Evolutionary conservation across 2,888 invertebrate genomes (phyloP), one percentile per base, ranked within the genome.

Genomic region (Mycalesis mineus): DNA sequence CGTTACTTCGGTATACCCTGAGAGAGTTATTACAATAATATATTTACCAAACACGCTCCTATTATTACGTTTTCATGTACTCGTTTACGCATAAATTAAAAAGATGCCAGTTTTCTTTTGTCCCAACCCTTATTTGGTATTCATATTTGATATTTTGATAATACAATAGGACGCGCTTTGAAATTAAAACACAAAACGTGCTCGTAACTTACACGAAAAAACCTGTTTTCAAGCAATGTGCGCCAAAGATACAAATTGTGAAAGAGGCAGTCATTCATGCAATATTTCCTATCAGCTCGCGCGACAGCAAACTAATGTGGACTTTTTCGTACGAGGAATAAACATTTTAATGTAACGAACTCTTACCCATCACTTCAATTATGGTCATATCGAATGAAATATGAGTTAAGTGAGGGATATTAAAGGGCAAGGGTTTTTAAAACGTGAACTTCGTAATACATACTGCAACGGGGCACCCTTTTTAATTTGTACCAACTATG

Each of bases 31-130:
- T 83, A 82, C 81, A 82, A 84, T 88, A 86, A 84, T 87, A 82
- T 88, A 88, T 89, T 88, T 88, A 88, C 88, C 78, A 87, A 84
- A 88, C 88, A 86, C 82, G 82, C 80, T 85, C 75, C 86, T 82
- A 87, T 89, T 88, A 88, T 88, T 87, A 88, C 82, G 73, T 84
- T 88, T 89, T 88, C 88, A 89, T 88, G 88, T 88, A 89, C 88
- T 88, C 83, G 78, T 77, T 84, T 77, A 73, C 73, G 84, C 84
- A 89, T 89, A 89, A 88, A 88, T 89, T 88, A 88, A 89, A 88
- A 83, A 78, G 80, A 79, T 86, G 87, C 80, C 87, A 84, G 81
- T 83, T 84, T 87, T 85, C 87, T 87, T 87, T 89, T 88, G 87
- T 88, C 78, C 83, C 80, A 81, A 83, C 88, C 89, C 88, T 88